Evolutionary conservation across 2,113 vertebrate genomes (phyloP).

Genomic region (Odobenus rosmarus): DNA sequence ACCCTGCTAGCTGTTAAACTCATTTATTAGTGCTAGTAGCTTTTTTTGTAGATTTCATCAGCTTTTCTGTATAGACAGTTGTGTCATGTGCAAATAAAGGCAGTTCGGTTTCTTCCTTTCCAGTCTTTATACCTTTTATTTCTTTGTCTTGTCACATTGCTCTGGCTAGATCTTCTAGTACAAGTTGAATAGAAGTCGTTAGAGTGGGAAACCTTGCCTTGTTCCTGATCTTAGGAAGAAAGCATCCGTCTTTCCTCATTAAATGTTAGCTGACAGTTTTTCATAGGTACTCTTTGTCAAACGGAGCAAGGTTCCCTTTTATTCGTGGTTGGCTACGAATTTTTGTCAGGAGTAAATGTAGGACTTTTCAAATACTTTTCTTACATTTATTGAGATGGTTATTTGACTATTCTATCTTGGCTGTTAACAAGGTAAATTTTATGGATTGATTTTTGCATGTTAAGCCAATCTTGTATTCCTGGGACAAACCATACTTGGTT

Average conservation of each 20-base stretch:
- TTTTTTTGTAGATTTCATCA: background rate
- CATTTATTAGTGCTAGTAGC: background rate
- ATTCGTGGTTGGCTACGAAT: background rate
- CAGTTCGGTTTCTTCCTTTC: slow-evolving; percentile 12
- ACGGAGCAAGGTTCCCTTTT: background rate
- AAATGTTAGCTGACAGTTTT: background rate
- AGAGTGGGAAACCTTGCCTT: background rate
- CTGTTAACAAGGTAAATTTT: background rate
- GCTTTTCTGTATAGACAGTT: background rate
- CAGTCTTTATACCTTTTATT: slow-evolving; percentile 17
- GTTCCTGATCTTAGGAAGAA: background rate
- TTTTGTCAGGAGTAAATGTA: background rate
- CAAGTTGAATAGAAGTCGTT: background rate
- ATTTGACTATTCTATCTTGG: background rate
- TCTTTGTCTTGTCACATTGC: slow-evolving; percentile 26
- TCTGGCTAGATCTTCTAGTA: background rate
- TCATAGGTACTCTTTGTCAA: background rate
- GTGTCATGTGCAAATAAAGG: background rate
- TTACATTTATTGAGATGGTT: background rate
- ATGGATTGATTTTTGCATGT: slow-evolving; percentile 6
- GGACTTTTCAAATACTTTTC: slow-evolving; percentile 22
- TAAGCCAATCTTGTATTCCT: background rate
- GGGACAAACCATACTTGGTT: background rate
- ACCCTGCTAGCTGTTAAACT: background rate
- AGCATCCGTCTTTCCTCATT: background rate